Base-by-base conservation (phyloP, 2,888 invertebrate genomes). In the Arrhopalites spinosus region DNA sequence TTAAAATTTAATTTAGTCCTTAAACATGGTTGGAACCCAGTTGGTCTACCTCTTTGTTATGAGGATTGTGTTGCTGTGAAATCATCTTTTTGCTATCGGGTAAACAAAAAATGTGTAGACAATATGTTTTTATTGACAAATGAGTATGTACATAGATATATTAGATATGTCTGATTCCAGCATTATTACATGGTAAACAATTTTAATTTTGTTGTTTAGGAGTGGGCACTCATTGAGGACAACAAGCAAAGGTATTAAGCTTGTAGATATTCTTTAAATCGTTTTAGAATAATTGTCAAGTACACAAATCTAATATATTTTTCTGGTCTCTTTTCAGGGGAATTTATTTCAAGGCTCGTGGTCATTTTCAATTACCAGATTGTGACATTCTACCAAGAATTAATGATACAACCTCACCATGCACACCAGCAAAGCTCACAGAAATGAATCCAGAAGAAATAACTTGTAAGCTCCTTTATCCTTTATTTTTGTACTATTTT, bases 1-100 rank as follows among this genome's bases (percentile, higher is more conserved):
- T n/a, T n/a, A n/a, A n/a, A n/a, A n/a, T n/a, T n/a, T n/a, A n/a
- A n/a, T n/a, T n/a, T n/a, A n/a, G 88, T 91, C 78, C 87, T 90
- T 83, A 89, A 90, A 84, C 84, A 85, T 74, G 90, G 91, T 69
- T 88, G 83, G 78, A 80, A 89, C 76, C 90, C 92, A 2, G 88
- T 89, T 79, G 90, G 90, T 71, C 87, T 95, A 77, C 94, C 95
- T 3, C 87, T 96, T 5, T 96, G 96, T 86, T 93, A 93, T 84
- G 96, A 97, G 88, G 96, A 96, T 85, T 98, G 97, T 85, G 90
- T 93, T 85, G 96, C 96, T 73, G 93, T 95, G 30, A 92, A 92
- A 85, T 90, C 93, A 85, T 90, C 95, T 84, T 94, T 95, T 86
- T 98, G 97, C 86, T 95, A 93, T 86, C 93, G 92, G 84, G n/a